These are phyloP conservation scores for Heterotis niloticus DNA, from an alignment of 2,113 vertebrate species.

Conservation along the genomic window DNA sequence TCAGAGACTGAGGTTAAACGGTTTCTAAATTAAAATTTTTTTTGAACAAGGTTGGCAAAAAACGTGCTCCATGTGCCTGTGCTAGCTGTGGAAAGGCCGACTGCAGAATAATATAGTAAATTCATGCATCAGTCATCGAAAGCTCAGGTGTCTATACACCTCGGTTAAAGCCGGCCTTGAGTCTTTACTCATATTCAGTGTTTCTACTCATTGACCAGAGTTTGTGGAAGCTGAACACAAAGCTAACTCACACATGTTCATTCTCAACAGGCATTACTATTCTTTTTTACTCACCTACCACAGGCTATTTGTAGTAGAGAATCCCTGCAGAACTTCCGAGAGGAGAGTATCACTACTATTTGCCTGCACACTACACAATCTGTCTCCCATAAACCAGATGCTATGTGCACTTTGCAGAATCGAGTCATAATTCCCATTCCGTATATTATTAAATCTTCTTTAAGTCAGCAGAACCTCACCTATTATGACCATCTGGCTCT, in stretches of 20 bases:
- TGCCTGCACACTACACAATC: too few species aligned
- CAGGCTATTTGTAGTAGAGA: background rate
- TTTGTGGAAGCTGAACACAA: background rate
- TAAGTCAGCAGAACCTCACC: too few species aligned
- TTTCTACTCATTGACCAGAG: background rate
- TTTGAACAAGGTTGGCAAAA: too few species aligned
- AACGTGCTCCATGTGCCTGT: too few species aligned
- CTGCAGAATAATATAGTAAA: background rate
- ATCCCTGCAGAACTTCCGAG: too few species aligned
- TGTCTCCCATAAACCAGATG: too few species aligned
- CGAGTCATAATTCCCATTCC: too few species aligned
- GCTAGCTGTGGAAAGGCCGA: too few species aligned
- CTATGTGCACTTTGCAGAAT: too few species aligned
- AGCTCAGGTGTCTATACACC: background rate
- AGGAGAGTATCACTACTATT: background rate
- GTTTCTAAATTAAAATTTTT: background rate
- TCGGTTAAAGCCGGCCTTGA: background rate
- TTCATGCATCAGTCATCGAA: background rate
- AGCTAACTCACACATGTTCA: background rate
- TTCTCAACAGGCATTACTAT: background rate
- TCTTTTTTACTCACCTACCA: background rate
- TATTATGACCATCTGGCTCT: background rate
- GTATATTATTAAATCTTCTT: too few species aligned
- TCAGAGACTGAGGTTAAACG: background rate
- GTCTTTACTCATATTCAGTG: background rate